These are phyloP conservation scores for Eupithecia subumbrata DNA, from an alignment of 2,888 invertebrate species.

Conservation along the genomic window DNA sequence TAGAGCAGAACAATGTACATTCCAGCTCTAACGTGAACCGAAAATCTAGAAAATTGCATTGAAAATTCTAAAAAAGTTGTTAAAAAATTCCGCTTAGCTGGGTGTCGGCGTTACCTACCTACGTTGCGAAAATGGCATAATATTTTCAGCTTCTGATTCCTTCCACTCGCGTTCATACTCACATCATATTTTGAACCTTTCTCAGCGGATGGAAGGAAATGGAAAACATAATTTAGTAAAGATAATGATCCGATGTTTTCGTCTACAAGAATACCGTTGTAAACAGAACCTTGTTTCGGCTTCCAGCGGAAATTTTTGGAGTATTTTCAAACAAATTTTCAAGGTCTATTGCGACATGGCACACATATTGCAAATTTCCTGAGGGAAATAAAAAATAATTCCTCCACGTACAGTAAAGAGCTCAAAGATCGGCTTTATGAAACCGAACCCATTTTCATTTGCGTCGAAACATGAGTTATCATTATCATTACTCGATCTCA, in stretches of 20 bases:
- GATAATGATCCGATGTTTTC: slow-evolving; percentile 10
- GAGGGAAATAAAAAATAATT: slow-evolving; percentile 47
- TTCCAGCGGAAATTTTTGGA: slow-evolving; percentile 17
- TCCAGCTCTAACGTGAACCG: not conserved
- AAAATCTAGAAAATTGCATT: not conserved
- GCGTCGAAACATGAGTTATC: slow-evolving; percentile 13
- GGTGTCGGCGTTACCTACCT: not conserved
- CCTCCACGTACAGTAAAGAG: slow-evolving; percentile 37
- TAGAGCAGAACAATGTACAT: not conserved
- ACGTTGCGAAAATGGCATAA: not conserved
- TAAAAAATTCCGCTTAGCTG: not conserved
- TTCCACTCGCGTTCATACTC: not conserved
- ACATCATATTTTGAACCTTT: slow-evolving; percentile 5
- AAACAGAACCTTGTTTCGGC: not conserved
- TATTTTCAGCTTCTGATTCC: not conserved
- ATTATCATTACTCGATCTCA: slow-evolving; percentile 15
- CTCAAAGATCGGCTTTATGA: slow-evolving; percentile 29
- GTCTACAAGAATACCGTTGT: not conserved
- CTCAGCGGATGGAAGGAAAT: slow-evolving; percentile 9
- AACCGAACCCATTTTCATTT: slow-evolving; percentile 30
- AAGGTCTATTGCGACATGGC: slow-evolving; percentile 39
- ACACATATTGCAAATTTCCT: slow-evolving; percentile 46
- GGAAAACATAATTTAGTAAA: slow-evolving; percentile 8
- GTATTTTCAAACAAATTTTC: slow-evolving; percentile 36
- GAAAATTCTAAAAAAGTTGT: not conserved